Evolutionary conservation across 2,888 invertebrate genomes (phyloP).

Genomic region (Rhodophaea formosa): DNA sequence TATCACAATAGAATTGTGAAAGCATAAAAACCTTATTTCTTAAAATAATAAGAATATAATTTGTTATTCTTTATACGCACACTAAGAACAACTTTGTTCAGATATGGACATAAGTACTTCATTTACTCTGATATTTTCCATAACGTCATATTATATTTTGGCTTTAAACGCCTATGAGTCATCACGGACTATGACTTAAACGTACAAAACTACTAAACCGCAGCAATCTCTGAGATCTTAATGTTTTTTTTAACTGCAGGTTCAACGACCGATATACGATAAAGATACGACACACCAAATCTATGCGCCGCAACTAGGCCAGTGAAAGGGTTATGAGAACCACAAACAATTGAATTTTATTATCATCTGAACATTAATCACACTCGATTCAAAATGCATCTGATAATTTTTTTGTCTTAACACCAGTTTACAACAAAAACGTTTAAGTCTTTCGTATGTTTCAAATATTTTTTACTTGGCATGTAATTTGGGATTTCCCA

Average conservation of each 20-base stretch:
- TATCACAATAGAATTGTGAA: too few relatives aligned
- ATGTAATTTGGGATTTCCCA: background rate
- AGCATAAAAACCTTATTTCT: too few relatives aligned
- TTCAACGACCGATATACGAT: conserved; percentile 12
- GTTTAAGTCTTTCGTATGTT: background rate
- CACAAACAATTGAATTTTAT: conserved; percentile 8
- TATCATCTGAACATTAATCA: conserved; percentile 2
- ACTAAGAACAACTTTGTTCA: too few relatives aligned
- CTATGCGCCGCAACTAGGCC: conserved; percentile 8
- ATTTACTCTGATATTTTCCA: too few relatives aligned
- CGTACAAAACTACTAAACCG: conserved; percentile 9
- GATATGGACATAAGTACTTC: too few relatives aligned
- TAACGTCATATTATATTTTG: background rate
- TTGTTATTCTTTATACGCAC: too few relatives aligned
- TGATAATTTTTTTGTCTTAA: background rate
- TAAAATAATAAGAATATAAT: too few relatives aligned
- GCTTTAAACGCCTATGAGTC: background rate
- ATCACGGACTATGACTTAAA: background rate
- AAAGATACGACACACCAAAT: conserved; percentile 1
- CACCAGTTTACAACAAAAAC: background rate
- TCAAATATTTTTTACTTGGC: background rate
- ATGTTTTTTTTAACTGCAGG: background rate
- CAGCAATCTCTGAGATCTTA: background rate
- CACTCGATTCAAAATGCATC: conserved; percentile 1
- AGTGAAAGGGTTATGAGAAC: conserved; percentile 14